phyloP scores from a whole-genome alignment of 2,113 vertebrate genomes.

The Polypterus bichir region DNA sequence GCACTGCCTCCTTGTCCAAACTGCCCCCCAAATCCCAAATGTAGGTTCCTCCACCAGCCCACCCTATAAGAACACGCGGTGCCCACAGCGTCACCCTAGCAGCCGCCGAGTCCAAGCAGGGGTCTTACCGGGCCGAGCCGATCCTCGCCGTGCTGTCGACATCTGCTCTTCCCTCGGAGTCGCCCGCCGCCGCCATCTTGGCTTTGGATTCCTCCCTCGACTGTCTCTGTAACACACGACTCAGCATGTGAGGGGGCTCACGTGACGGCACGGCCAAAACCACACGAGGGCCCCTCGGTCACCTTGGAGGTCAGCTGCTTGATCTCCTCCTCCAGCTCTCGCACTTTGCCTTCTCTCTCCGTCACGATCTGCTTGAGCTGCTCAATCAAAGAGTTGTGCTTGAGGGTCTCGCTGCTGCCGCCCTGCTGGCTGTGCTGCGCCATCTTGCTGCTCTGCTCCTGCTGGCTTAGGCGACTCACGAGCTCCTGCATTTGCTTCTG shows the following conservation, averaged over 20 bases:
- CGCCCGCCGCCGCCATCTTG: background rate
- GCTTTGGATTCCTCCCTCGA: background rate
- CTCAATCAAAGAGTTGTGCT: slow-evolving; percentile 38
- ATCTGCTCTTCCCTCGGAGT: slow-evolving; percentile 21
- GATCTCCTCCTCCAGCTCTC: slow-evolving; percentile 51
- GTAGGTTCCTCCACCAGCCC: no score
- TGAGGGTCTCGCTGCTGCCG: slow-evolving; percentile 37
- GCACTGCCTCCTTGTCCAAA: no score
- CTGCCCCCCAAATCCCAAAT: no score
- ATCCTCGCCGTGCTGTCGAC: slow-evolving; percentile 31
- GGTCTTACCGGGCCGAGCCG: slow-evolving; percentile 45
- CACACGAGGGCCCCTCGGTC: background rate
- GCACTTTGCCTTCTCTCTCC: slow-evolving; percentile 59
- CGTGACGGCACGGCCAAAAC: no score
- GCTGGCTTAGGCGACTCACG: slow-evolving; percentile 49
- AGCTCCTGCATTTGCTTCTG: slow-evolving; percentile 69
- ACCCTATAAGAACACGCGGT: no score
- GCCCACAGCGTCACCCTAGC: no score
- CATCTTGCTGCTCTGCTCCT: slow-evolving; percentile 34
- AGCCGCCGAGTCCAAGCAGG: no score
- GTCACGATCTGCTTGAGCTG: slow-evolving; percentile 51
- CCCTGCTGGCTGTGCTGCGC: slow-evolving; percentile 26
- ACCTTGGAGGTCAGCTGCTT: slow-evolving; percentile 49
- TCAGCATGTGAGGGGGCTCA: no score
- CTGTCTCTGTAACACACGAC: slow-evolving; percentile 24